Percentiles rank a stretch among this genome's conserved stretches.
Conservation (phyloP, 1,140 invertebrate genomes). For the Drosophila neocordata region DNA sequence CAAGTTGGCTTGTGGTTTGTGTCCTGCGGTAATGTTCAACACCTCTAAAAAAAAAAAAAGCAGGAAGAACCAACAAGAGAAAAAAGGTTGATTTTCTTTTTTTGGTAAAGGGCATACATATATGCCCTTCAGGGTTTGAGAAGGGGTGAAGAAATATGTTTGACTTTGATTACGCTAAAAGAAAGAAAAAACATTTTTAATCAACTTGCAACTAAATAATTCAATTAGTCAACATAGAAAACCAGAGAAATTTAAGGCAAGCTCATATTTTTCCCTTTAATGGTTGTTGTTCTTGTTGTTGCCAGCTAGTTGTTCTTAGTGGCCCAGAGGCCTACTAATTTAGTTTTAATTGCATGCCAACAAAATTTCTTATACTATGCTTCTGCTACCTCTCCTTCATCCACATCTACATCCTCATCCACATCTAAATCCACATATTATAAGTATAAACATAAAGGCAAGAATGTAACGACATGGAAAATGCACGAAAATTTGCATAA, state of each 20-base stretch:
- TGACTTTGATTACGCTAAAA: slow-evolving; percentile 54
- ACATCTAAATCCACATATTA: slow-evolving; percentile 21
- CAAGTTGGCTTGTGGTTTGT: slow-evolving; percentile 58
- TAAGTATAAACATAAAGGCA: slow-evolving; percentile 48
- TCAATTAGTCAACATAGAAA: slow-evolving; percentile 66
- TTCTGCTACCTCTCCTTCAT: no score
- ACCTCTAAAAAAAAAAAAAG: slow-evolving; percentile 34
- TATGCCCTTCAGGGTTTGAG: background rate
- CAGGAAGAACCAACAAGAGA: slow-evolving; percentile 37
- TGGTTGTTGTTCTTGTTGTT: slow-evolving; percentile 1
- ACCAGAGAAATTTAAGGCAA: slow-evolving; percentile 21
- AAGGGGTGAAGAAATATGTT: background rate
- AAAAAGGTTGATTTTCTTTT: slow-evolving; percentile 41
- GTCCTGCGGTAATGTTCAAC: slow-evolving; percentile 75
- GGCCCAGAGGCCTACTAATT: slow-evolving; percentile 77
- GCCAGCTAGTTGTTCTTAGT: slow-evolving; percentile 7
- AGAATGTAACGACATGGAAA: slow-evolving; percentile 79
- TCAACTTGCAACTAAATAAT: slow-evolving; percentile 70
- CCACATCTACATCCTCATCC: background rate
- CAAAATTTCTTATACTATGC: background rate
- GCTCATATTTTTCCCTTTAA: background rate
- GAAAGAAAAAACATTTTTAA: slow-evolving; percentile 38
- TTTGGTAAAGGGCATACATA: slow-evolving; percentile 3
- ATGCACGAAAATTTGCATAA: slow-evolving; percentile 76
- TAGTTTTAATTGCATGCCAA: slow-evolving; percentile 77